Evolutionary conservation across 2,888 invertebrate species (phyloP).

Genomic region (Unio pictorum): DNA sequence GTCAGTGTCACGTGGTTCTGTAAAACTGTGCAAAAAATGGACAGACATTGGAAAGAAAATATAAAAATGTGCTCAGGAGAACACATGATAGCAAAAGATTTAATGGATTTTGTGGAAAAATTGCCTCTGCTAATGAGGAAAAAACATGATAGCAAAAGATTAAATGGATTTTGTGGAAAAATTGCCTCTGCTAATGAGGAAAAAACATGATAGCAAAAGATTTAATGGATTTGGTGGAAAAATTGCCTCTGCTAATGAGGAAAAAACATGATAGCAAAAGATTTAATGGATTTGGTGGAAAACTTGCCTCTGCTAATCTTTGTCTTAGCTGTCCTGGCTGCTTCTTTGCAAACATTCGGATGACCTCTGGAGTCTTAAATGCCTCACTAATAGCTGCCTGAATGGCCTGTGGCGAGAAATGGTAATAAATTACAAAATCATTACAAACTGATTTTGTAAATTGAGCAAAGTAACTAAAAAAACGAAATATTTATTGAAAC

Average conservation of each 20-base stretch:
- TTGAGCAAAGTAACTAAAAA: not conserved
- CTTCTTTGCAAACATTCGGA: conserved; percentile 81
- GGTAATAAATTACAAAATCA: conserved; percentile 2
- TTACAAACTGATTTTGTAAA: not conserved
- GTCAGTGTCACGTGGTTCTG: too few relatives aligned
- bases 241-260: conserved; percentile 73
- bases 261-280: not conserved
- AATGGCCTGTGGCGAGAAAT: conserved; percentile 76
- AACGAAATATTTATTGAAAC: not conserved
- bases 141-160: too few relatives aligned
- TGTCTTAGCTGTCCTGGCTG: conserved; percentile 79
- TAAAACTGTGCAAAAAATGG: not conserved
- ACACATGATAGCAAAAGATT: too few relatives aligned
- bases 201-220: not conserved
- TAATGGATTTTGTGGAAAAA: too few relatives aligned
- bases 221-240: not conserved
- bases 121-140: too few relatives aligned
- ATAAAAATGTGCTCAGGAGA: not conserved
- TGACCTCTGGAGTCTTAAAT: conserved; percentile 83
- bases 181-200: too few relatives aligned
- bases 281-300: not conserved
- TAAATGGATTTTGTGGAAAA: too few relatives aligned
- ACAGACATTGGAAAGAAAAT: not conserved
- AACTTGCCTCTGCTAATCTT: conserved; percentile 74
- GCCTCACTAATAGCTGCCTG: conserved; percentile 83